Conservation (phyloP, 2,113 vertebrate species). For the Campylomormyrus numenius region DNA sequence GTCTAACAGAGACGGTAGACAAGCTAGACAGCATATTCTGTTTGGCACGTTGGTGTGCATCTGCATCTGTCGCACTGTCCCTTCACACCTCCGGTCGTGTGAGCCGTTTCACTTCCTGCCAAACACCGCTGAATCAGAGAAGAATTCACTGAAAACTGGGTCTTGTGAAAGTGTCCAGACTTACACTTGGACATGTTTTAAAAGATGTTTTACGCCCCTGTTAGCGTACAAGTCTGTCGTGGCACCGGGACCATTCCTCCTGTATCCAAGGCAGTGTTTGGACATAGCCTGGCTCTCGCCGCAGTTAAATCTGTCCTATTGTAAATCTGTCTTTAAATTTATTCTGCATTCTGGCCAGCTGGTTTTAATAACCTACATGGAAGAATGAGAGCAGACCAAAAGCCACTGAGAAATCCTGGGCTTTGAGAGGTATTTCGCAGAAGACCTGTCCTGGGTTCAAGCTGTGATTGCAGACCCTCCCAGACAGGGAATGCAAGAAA, state of each 20-base stretch:
- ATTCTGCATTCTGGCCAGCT: neutral
- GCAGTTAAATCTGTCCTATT: neutral
- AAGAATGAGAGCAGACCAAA: neutral
- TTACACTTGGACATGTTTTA: neutral
- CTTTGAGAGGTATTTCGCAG: neutral
- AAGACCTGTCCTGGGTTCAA: neutral
- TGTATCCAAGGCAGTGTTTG: neutral
- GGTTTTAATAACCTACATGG: neutral
- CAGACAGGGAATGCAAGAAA: neutral
- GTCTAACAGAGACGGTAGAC: neutral
- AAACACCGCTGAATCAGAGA: neutral
- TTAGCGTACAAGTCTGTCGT: neutral
- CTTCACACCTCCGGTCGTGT: neutral
- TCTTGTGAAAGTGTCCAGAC: neutral
- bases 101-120: neutral
- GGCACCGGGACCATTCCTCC: neutral
- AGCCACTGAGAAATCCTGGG: neutral
- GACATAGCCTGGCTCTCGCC: neutral
- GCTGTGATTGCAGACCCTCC: neutral
- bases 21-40: neutral
- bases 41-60: neutral
- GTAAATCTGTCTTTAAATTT: neutral
- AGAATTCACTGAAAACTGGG: neutral
- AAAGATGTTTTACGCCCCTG: neutral
- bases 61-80: neutral